Conservation (phyloP, 2,113 vertebrate genomes). For the Hippocampus comes region DNA sequence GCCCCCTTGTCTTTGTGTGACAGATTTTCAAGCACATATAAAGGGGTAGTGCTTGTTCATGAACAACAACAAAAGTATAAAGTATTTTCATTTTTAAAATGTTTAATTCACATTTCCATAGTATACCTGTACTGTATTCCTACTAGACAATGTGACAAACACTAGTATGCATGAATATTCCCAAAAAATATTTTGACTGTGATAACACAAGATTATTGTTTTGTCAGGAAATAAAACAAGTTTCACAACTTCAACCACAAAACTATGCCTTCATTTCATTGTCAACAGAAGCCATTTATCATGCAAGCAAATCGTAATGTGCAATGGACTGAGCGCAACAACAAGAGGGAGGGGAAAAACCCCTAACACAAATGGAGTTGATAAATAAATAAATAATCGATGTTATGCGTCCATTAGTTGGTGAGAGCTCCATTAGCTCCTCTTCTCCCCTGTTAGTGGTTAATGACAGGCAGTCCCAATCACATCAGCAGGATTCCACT, state of each 20-base stretch:
- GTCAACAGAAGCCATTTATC: constrained; percentile 47
- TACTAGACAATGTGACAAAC: too few relatives aligned
- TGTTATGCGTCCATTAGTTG: constrained; percentile 73
- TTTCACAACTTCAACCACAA: constrained; percentile 3
- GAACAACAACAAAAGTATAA: background rate
- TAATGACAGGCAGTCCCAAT: constrained; percentile 74
- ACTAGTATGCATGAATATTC: too few relatives aligned
- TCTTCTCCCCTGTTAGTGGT: constrained; percentile 64
- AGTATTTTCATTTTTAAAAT: background rate
- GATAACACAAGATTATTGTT: constrained; percentile 17
- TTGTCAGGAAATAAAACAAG: background rate
- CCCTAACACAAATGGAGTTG: constrained; percentile 46
- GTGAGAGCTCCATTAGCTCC: constrained; percentile 73
- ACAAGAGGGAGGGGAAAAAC: constrained; percentile 21
- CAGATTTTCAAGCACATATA: background rate
- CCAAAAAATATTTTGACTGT: background rate
- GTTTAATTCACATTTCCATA: background rate
- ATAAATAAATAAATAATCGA: constrained; percentile 76
- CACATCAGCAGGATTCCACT: constrained; percentile 74
- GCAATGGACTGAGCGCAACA: constrained; percentile 43
- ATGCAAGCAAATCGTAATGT: constrained; percentile 22
- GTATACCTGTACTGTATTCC: background rate
- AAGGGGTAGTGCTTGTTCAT: background rate
- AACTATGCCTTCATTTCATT: constrained; percentile 27
- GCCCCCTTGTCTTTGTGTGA: background rate